Conservation (phyloP, 2,888 invertebrate genomes). For the Pinctada fucata region DNA sequence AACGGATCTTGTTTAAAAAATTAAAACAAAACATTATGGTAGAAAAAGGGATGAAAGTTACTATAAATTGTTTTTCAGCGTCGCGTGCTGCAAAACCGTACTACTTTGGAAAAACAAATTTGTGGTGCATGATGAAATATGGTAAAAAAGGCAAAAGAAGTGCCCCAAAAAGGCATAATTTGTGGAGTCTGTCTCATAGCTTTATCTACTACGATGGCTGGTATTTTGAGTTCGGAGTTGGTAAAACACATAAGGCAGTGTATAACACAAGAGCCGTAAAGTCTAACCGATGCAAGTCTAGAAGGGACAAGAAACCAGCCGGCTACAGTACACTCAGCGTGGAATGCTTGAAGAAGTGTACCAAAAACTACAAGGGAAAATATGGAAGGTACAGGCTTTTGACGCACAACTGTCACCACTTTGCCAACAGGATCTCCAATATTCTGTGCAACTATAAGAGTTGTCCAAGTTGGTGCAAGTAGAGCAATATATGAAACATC, state of each 20-base stretch:
- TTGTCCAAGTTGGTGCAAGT: neutral
- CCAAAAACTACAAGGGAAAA: neutral
- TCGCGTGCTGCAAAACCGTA: conserved; percentile 5
- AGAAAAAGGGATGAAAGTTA: too few relatives aligned
- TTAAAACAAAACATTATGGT: too few relatives aligned
- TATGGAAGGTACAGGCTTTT: neutral
- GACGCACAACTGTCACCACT: neutral
- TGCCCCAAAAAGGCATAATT: neutral
- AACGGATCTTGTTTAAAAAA: too few relatives aligned
- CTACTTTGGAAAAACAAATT: conserved; percentile 13
- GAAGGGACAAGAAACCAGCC: neutral
- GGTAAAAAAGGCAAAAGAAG: conserved; percentile 8
- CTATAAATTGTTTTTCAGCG: too few relatives aligned
- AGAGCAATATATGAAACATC: neutral
- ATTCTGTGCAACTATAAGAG: neutral
- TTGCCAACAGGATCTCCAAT: neutral
- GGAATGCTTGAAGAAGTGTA: neutral
- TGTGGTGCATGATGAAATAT: conserved; percentile 5
- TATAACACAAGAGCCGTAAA: too few relatives aligned
- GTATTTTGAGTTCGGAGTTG: conserved; percentile 21
- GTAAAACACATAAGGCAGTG: neutral
- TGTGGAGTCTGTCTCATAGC: conserved; percentile 1
- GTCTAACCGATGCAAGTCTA: neutral
- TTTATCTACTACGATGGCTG: conserved; percentile 21
- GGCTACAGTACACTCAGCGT: neutral